Percentiles rank a stretch among this genome's conserved stretches.
phyloP scores from a whole-genome alignment of 2,797 vertebrate species.

The Muscicapa striata region DNA sequence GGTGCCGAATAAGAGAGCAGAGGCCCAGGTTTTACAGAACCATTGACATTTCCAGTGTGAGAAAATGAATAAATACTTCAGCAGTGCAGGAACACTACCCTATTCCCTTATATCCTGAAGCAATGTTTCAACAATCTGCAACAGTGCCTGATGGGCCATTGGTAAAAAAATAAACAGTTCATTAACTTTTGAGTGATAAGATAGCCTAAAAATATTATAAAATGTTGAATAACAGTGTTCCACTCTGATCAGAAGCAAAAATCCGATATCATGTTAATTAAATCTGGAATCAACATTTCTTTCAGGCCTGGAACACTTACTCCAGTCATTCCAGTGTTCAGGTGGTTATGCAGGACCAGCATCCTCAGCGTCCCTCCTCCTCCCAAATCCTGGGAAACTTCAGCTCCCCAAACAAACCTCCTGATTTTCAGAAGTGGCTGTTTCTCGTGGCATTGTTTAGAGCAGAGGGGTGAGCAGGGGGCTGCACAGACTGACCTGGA shows the following conservation, averaged over 20 bases:
- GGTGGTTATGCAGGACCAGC: not conserved
- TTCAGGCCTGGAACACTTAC: not conserved
- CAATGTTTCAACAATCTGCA: not conserved
- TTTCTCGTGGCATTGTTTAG: not conserved
- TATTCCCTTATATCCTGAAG: conserved; percentile 2
- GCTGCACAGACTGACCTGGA: conserved; percentile 77
- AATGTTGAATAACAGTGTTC: not conserved
- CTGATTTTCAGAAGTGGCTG: not conserved
- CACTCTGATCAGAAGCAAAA: conserved; percentile 20
- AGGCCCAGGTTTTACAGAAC: not conserved
- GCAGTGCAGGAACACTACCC: not conserved
- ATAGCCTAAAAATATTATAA: not conserved
- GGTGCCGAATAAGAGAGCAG: not conserved
- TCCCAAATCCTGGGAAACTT: not conserved
- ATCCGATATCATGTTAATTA: not conserved
- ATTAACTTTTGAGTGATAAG: not conserved
- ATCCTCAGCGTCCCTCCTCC: not conserved
- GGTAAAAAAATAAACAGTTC: not conserved
- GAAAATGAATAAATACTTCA: conserved; percentile 23
- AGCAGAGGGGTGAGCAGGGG: not conserved
- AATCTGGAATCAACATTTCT: not conserved
- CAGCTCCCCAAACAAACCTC: not conserved
- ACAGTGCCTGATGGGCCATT: not conserved
- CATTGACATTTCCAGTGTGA: not conserved
- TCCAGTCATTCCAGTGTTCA: not conserved